These are phyloP conservation scores for Lagopus leucura DNA, from an alignment of 2,113 vertebrate genomes.

Conservation along the genomic window DNA sequence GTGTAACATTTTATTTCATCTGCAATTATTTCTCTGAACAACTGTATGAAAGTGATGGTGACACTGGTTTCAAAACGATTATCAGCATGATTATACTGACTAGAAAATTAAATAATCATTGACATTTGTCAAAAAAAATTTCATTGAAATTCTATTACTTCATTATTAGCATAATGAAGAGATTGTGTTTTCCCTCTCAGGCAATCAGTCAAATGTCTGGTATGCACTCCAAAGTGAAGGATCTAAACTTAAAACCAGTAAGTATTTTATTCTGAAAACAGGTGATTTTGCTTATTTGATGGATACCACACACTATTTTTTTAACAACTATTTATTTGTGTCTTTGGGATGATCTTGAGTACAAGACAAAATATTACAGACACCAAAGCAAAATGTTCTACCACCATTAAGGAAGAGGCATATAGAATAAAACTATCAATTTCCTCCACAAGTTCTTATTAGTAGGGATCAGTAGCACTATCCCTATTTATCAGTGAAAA, in stretches of 20 bases:
- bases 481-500: neutral
- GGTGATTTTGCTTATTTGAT: neutral
- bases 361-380: neutral
- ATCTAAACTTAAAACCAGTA: constrained; percentile 6
- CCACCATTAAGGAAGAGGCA: neutral
- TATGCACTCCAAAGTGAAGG: constrained; percentile 11
- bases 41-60: neutral
- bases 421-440: neutral
- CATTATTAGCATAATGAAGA: constrained; percentile 66
- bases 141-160: constrained; percentile 55
- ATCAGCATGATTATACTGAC: constrained; percentile 23
- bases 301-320: neutral
- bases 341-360: neutral
- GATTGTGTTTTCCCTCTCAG: constrained; percentile 41
- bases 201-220: constrained; percentile 51
- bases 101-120: constrained; percentile 58
- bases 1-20: neutral
- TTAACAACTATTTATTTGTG: constrained; percentile 21
- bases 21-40: neutral
- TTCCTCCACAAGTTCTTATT: neutral
- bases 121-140: constrained; percentile 47
- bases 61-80: constrained; percentile 55
- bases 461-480: neutral
- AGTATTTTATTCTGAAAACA: constrained; percentile 10
- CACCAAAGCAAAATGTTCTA: neutral